Evolutionary conservation across 2,113 vertebrate genomes (phyloP).

Genomic region (Xyliphius kryptos): DNA sequence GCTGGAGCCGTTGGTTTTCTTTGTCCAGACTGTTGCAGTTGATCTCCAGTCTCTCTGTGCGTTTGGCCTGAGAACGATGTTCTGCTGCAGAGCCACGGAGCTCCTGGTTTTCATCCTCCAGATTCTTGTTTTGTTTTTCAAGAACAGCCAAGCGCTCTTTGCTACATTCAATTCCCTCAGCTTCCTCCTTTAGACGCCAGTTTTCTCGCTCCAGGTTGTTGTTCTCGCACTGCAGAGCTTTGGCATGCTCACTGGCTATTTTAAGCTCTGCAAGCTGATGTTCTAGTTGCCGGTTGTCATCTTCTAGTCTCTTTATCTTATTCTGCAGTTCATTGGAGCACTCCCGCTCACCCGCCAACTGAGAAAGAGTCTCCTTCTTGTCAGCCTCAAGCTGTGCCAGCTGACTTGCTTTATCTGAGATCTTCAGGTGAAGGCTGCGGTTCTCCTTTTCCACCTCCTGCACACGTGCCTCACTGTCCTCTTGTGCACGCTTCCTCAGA

Average conservation of each 20-base stretch:
- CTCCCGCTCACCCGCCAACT: constrained; percentile 71
- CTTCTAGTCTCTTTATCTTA: constrained; percentile 69
- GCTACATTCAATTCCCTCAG: constrained; percentile 75
- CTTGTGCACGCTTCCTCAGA: constrained; percentile 78
- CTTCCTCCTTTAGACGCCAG: constrained; percentile 71
- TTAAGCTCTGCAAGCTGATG: constrained; percentile 70
- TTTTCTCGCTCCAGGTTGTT: constrained; percentile 77
- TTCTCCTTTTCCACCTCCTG: constrained; percentile 85
- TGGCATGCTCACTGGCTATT: constrained; percentile 66
- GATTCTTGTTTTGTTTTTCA: constrained; percentile 74
- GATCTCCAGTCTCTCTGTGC: constrained; percentile 76
- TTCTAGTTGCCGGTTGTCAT: constrained; percentile 73
- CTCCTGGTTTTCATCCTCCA: constrained; percentile 71
- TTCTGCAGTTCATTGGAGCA: constrained; percentile 69
- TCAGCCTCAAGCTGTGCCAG: constrained; percentile 76
- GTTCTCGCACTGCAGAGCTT: constrained; percentile 75
- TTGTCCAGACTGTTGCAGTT: constrained; percentile 70
- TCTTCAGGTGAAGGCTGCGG: constrained; percentile 73
- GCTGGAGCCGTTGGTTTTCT: constrained; percentile 80
- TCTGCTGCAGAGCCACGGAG: constrained; percentile 68
- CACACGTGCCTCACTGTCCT: constrained; percentile 67
- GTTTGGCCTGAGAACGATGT: constrained; percentile 58
- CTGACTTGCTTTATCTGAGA: constrained; percentile 69
- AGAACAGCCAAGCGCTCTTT: constrained; percentile 65
- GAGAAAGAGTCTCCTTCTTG: constrained; percentile 69